These are phyloP conservation scores for Argentina silus DNA, from an alignment of 2,797 vertebrate species.

Conservation along the genomic window DNA sequence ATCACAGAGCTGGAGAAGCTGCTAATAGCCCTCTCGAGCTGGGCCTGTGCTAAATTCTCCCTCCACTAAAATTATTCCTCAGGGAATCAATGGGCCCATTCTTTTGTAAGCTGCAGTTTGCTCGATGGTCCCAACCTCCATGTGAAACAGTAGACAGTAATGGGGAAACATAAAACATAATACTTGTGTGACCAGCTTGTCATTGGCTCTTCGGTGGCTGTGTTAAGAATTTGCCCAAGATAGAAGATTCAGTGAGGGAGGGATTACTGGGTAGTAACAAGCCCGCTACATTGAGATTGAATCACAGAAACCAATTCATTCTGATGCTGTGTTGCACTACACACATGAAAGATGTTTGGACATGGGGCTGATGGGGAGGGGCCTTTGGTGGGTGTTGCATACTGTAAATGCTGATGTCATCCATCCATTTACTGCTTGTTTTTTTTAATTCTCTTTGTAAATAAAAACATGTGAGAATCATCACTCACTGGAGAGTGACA, in stretches of 20 bases:
- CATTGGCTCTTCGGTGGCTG: constrained; percentile 79
- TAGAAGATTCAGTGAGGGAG: constrained; percentile 78
- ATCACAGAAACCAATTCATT: constrained; percentile 71
- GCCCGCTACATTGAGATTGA: constrained; percentile 55
- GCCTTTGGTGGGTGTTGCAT: constrained; percentile 31
- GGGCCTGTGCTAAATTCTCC: constrained; percentile 81
- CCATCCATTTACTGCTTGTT: constrained; percentile 9
- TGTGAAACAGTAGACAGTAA: constrained; percentile 93
- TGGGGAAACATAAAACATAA: constrained; percentile 98
- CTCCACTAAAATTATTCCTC: constrained; percentile 85
- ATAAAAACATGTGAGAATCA: not conserved
- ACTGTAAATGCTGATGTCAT: constrained; percentile 58
- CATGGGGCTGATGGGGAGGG: constrained; percentile 43
- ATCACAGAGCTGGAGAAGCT: constrained; percentile 83
- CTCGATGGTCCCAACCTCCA: constrained; percentile 81
- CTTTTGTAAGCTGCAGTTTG: constrained; percentile 82
- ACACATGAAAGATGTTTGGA: constrained; percentile 44
- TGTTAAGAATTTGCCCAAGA: constrained; percentile 82
- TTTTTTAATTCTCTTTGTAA: not conserved
- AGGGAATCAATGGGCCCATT: constrained; percentile 88
- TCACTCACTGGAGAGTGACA: not conserved
- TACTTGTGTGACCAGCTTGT: constrained; percentile 96
- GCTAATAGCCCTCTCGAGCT: constrained; percentile 82
- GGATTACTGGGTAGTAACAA: constrained; percentile 73
- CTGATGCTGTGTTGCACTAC: constrained; percentile 43